These are phyloP conservation scores for Synergus laeviventris DNA, from an alignment of 2,888 invertebrate species.

Conservation along the genomic window DNA sequence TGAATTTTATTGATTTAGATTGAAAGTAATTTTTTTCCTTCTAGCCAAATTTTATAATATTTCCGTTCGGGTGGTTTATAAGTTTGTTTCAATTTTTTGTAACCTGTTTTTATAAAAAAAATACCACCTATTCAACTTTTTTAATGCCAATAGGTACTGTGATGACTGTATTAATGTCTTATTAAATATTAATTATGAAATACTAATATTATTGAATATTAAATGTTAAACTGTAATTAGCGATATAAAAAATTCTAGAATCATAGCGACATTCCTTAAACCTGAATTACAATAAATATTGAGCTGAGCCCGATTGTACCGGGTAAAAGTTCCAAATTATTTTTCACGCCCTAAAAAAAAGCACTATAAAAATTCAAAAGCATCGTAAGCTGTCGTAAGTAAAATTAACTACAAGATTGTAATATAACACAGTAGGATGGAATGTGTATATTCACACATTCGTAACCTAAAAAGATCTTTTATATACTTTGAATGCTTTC, in stretches of 20 bases:
- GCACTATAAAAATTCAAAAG: background rate
- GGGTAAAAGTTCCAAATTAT: background rate
- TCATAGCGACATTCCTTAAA: background rate
- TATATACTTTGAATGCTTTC: no score
- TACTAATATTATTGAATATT: background rate
- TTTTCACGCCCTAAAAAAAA: background rate
- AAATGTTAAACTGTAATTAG: background rate
- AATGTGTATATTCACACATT: no score
- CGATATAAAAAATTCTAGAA: background rate
- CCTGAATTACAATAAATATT: background rate
- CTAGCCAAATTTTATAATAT: no score
- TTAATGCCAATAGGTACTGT: no score
- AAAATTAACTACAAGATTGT: background rate
- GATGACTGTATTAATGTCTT: background rate
- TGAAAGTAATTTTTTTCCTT: no score
- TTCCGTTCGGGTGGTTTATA: no score
- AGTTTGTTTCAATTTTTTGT: no score
- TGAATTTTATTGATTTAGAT: no score
- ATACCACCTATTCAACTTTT: no score
- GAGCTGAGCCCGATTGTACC: background rate
- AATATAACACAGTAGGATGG: background rate
- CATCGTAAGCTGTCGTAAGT: background rate
- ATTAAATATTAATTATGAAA: constrained; percentile 3
- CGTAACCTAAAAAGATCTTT: no score
- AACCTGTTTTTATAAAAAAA: no score